Base-by-base conservation (phyloP, 2,888 invertebrate species). In the Abrostola tripartita region DNA sequence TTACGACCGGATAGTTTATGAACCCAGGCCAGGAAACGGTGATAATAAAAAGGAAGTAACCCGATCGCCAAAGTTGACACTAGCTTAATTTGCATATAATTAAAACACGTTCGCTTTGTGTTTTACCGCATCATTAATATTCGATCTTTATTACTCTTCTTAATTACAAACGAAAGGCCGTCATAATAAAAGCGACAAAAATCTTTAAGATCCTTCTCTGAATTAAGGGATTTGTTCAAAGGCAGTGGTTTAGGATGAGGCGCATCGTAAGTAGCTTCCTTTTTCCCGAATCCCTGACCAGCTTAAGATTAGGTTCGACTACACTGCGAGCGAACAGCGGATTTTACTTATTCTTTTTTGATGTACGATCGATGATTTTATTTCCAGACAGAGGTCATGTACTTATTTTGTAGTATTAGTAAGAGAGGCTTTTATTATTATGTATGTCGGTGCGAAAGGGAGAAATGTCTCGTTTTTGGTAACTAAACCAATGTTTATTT, bases 1-100 rank as follows among this genome's bases (percentile, higher is more conserved):
- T 47, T 47, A 47, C 44, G 44, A 24, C 14, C 44, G 44, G 8
- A 47, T 24, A 47, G 6, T 36, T 50, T 36, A 36, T 24, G 36
- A 50, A 36, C 36, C 11, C 36, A n/a, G 35, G 9, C 35, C 35
- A 11, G 36, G 36, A 35, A 42, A 44, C 36, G 2, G 47, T 24
- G 56, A 60, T 61, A 50, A 42, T 61, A 67, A 70, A 67, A 44
- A 57, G 50, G 53, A 56, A 61, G 42, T 59, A 61, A 61, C 61
- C 57, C 57, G 37, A 65, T 57, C 38, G n/a, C 40, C 36, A 24
- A 35, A 40, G 56, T 75, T 57, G 40, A 54, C 53, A 59, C 59
- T 56, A 24, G 53, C 42, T 51, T 35, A 52, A 65, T 65, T 73
- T 61, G 44, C 61, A 74, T 63, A 36, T 52, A 74, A 67, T 65